A percentile compares a stretch with the other conserved stretches of the same genome.
Conservation (phyloP, 2,888 invertebrate genomes). For the Drosophila suboccidentalis region DNA sequence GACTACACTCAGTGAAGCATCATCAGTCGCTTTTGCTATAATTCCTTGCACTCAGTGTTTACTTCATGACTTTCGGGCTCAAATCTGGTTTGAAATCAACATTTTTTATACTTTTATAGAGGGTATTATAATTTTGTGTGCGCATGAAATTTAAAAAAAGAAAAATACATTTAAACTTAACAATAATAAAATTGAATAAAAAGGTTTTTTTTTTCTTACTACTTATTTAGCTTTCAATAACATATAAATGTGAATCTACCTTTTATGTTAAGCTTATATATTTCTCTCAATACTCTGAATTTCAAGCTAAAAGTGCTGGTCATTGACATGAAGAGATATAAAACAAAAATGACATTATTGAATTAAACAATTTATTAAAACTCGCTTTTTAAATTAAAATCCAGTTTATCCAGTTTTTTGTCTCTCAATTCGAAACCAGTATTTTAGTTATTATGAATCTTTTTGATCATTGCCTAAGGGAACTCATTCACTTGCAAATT, state of each 20-base stretch:
- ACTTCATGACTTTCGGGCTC: neutral
- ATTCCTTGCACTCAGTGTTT: neutral
- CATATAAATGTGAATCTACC: too few species aligned
- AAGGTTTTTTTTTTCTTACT: too few species aligned
- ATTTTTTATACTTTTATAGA: too few species aligned
- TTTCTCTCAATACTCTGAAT: too few species aligned
- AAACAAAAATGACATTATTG: neutral
- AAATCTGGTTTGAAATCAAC: neutral
- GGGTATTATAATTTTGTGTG: too few species aligned
- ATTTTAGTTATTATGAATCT: neutral
- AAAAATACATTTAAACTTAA: too few species aligned
- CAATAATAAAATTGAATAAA: too few species aligned
- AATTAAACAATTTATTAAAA: neutral
- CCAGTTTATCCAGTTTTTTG: neutral
- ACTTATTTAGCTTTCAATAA: too few species aligned
- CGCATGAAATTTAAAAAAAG: too few species aligned
- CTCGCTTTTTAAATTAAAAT: neutral
- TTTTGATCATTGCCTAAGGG: neutral
- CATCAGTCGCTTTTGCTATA: slow-evolving; percentile 1
- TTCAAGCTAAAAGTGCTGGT: neutral
- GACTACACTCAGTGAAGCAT: neutral
- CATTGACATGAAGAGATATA: neutral
- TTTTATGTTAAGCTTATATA: too few species aligned
- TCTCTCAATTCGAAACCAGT: too few species aligned
- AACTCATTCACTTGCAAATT: slow-evolving; percentile 25